A percentile compares a stretch with the other conserved stretches of the same genome.
Conservation (phyloP, 2,797 vertebrate species). For the Ctenopoma kingsleyae region DNA sequence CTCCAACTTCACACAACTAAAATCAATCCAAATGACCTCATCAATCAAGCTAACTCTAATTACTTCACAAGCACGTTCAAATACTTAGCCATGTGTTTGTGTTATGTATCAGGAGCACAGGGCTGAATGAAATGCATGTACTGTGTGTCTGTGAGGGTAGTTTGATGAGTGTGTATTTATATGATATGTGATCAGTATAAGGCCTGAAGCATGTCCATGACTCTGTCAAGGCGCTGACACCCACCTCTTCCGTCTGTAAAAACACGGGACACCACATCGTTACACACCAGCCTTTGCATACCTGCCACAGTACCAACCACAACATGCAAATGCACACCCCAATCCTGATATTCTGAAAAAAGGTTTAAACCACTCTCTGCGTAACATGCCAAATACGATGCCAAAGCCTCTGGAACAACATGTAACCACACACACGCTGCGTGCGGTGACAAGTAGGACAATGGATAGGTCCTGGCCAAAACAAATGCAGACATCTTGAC, state of each 20-base stretch:
- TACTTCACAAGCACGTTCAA: constrained; percentile 52
- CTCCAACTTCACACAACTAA: constrained; percentile 43
- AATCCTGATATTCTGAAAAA: constrained; percentile 33
- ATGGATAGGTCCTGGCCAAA: constrained; percentile 54
- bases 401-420: constrained; percentile 68
- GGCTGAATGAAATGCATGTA: constrained; percentile 31
- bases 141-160: constrained; percentile 26
- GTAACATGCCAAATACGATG: constrained; percentile 47
- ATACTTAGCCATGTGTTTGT: constrained; percentile 79
- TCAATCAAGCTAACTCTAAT: constrained; percentile 32
- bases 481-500: constrained; percentile 63
- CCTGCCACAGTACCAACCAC: constrained; percentile 55
- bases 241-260: constrained; percentile 89
- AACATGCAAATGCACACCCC: constrained; percentile 49
- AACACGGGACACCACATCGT: constrained; percentile 86
- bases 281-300: constrained; percentile 69
- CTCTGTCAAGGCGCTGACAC: constrained; percentile 82
- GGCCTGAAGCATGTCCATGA: constrained; percentile 81
- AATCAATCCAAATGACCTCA: constrained; percentile 38
- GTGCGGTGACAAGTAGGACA: constrained; percentile 67
- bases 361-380: constrained; percentile 37
- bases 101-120: constrained; percentile 33
- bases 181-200: constrained; percentile 68
- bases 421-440: constrained; percentile 60
- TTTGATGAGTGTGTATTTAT: constrained; percentile 30